Evolutionary conservation across 1,140 invertebrate species (phyloP), one percentile per base, ranked within the genome.

Genomic region (Sogatella furcifera): DNA sequence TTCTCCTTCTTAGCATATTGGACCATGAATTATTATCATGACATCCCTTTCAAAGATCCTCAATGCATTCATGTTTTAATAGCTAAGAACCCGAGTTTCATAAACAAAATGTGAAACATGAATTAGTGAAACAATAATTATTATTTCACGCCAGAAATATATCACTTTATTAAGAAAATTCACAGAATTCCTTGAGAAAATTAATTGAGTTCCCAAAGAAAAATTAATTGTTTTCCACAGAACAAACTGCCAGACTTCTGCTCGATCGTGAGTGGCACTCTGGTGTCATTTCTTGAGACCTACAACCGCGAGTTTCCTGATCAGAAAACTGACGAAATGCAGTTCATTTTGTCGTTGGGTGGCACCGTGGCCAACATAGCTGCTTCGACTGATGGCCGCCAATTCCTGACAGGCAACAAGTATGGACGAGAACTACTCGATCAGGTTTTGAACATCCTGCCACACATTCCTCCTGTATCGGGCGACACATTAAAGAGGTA

Each of bases 281-380:
- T 77, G 19, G 59, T 62, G 3, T 74, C 72, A 28, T 77, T 76
- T 28, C 63, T 76, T 57, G 70, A 70, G 15, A 70, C 69, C 55
- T 73, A 75, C 52, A 69, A 65, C 44, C 56, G 59, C 6, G 64
- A 59, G 21, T 65, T 73, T 6, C 73, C 73, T 0, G 60, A 68
- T 8, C 68, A 68, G 11, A 68, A 66, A 38, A 69, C 70, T 5
- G 66, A 72, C 15, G 73, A 74, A 31, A 72, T 66, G 55, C 69
- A 76, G 62, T 76, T 77, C 52, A 66, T 75, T 31, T 70, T 71
- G 62, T 70, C 73, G 9, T 54, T 77, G 24, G 62, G 72, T 38
- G 74, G 75, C 19, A 72, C 72, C 17, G 66, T 75, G 5, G 69
- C 71, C 11, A 77, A 77, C 61, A 68, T 76, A 59, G 72, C 74